Base-by-base conservation (phyloP, 23 tunicate species). In the Clavelina lepadiformis region DNA sequence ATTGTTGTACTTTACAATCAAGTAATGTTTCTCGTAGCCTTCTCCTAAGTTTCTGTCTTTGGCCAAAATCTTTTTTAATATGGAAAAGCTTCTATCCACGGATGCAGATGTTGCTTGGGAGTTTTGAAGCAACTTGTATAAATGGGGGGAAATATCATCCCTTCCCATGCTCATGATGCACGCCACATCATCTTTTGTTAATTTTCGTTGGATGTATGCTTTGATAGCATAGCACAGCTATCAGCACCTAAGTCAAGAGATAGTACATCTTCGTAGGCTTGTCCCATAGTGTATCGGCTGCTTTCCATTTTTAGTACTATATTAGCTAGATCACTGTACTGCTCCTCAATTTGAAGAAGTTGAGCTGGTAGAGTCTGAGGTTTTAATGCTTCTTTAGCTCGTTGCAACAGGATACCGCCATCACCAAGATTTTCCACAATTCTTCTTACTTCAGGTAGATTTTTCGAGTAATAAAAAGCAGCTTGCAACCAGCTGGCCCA, bases 401-500 rank as follows among this genome's bases (percentile, higher is more conserved):
- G 34, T 33, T 23, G 25, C 21, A 67, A 33, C 25, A 67, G 24
- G 7, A 67, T 3, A 15, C 62, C 73, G 25, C 24, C 30, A 38
- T 58, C 62, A 33, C 31, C 58, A 26, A 67, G 47, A 13, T 24
- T 50, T 47, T 67, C 50, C n/a, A n/a, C n/a, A 69, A 54, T 69
- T 18, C 26, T 19, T 13, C 21, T 53, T 15, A 31, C 65, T 69
- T 69, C 64, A n/a, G 49, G 46, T 53, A 69, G 28, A 53, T 54
- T 55, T 5, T 26, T 67, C 31, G 33, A 57, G 27, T 67, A 49
- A 21, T 67, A 67, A 4, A 25, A 53, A 28, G 63, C 64, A 55
- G 75, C 75, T 31, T 66, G 52, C 35, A 69, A 33, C 64, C 75
- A 69, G 49, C 50, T 54, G 33, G 63, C 64, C 75, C 64, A 69